phyloP scores from a whole-genome alignment of 2,797 vertebrate species.

The Odontamblyopus lacepedii region DNA sequence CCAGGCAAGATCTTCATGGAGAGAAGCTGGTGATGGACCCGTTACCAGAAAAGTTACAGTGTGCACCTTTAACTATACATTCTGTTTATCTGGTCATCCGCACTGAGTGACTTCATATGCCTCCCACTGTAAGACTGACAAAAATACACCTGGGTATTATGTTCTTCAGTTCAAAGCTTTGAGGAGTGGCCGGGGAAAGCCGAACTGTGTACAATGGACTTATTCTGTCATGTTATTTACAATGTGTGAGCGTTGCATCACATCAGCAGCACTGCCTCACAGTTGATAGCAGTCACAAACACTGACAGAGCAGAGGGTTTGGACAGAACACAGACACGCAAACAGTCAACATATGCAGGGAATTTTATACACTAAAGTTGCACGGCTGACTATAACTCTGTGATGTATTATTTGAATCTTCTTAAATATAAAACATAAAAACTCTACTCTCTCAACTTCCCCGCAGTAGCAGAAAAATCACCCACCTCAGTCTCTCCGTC shows the following conservation, averaged over 20 bases:
- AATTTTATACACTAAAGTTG: not conserved
- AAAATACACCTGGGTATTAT: not conserved
- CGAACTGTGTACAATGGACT: not conserved
- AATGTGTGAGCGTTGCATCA: slow-evolving; percentile 8
- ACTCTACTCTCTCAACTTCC: not conserved
- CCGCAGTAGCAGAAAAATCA: not conserved
- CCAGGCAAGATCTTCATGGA: no score
- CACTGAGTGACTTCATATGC: not conserved
- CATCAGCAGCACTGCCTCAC: slow-evolving; percentile 4
- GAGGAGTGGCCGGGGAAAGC: no score
- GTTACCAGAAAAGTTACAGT: no score
- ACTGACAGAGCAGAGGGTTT: not conserved
- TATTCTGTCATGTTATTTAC: slow-evolving; percentile 9
- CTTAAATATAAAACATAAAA: no score
- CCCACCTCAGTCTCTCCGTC: not conserved
- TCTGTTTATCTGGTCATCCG: not conserved
- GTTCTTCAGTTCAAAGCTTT: not conserved
- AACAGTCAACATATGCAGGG: not conserved
- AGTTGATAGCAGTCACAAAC: slow-evolving; percentile 6
- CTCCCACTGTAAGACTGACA: not conserved
- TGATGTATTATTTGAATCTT: not conserved
- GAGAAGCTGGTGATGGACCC: no score
- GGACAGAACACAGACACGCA: slow-evolving; percentile 6
- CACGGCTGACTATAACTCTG: not conserved
- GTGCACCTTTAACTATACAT: not conserved